Evolutionary conservation across 2,888 invertebrate genomes (phyloP).

Genomic region (Drosophila affinis): DNA sequence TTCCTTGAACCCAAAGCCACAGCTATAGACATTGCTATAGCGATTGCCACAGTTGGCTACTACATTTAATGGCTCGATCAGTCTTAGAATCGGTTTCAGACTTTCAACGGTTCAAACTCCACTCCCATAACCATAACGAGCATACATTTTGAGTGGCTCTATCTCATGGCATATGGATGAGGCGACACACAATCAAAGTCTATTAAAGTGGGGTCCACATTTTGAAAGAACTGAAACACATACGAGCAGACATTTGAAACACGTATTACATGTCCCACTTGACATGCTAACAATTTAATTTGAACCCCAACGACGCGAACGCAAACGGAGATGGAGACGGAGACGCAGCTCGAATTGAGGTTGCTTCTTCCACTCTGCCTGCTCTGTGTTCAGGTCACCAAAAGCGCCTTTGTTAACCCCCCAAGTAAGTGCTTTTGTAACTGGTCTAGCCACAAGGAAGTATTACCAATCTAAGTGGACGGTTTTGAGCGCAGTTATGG

Average conservation of each 20-base stretch:
- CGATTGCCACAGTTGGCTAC: constrained; percentile 62
- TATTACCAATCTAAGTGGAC: neutral
- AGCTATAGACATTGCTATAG: constrained; percentile 20
- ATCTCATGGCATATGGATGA: constrained; percentile 34
- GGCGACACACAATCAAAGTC: constrained; percentile 1
- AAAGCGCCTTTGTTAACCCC: constrained; percentile 27
- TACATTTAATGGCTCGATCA: constrained; percentile 30
- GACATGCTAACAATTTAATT: constrained; percentile 81
- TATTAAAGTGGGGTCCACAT: constrained; percentile 29
- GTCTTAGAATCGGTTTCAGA: constrained; percentile 42
- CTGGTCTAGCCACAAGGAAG: neutral
- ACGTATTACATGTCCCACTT: constrained; percentile 76
- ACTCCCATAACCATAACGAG: constrained; percentile 6
- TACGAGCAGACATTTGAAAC: constrained; percentile 43
- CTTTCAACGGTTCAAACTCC: constrained; percentile 21
- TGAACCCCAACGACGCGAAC: constrained; percentile 58
- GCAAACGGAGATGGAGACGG: constrained; percentile 1
- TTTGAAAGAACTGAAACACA: constrained; percentile 60
- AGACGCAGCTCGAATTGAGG: constrained; percentile 43
- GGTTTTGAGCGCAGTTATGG: constrained; percentile 8
- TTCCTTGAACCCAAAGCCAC: constrained; percentile 66
- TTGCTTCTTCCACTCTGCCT: constrained; percentile 18
- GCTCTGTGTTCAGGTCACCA: constrained; percentile 43
- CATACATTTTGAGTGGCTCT: constrained; percentile 4
- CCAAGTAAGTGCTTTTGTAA: constrained; percentile 4